phyloP scores from a whole-genome alignment of 2,113 vertebrate species.

The Ivindomyrus marchei region DNA sequence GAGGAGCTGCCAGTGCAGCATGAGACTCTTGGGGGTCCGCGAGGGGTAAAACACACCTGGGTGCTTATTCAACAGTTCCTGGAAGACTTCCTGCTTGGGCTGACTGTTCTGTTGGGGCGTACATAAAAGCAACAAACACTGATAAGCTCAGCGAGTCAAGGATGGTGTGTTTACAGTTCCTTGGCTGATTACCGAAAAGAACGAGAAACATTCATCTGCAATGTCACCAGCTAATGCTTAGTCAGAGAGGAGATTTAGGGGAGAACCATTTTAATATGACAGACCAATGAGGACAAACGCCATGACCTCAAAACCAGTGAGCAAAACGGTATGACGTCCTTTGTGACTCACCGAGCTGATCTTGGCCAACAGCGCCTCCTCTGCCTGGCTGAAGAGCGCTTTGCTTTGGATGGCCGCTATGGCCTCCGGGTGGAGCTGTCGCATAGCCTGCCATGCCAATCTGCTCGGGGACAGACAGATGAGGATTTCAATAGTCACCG shows the following conservation, averaged over 20 bases:
- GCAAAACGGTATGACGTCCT: background rate
- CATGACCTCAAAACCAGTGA: background rate
- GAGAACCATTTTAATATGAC: background rate
- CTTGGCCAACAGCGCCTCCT: slow-evolving; percentile 80
- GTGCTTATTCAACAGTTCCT: slow-evolving; percentile 83
- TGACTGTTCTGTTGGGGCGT: slow-evolving; percentile 71
- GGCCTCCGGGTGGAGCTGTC: slow-evolving; percentile 90
- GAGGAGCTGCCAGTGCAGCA: slow-evolving; percentile 93
- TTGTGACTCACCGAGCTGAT: slow-evolving; percentile 78
- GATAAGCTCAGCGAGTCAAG: background rate
- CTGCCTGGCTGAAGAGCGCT: slow-evolving; percentile 86
- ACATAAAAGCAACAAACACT: slow-evolving; percentile 9
- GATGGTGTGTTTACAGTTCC: background rate
- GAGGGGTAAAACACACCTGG: slow-evolving; percentile 81
- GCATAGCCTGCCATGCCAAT: slow-evolving; percentile 90
- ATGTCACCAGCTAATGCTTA: background rate
- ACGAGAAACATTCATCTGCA: background rate
- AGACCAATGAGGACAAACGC: background rate
- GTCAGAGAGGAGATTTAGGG: background rate
- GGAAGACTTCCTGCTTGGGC: slow-evolving; percentile 87
- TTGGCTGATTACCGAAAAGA: background rate
- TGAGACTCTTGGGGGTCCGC: slow-evolving; percentile 80
- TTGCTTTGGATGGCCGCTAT: slow-evolving; percentile 92
- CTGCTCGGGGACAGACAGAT: slow-evolving; percentile 43
- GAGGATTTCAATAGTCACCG: background rate